Evolutionary conservation across 1,140 invertebrate species (phyloP).

Genomic region (Penaeus vannamei): DNA sequence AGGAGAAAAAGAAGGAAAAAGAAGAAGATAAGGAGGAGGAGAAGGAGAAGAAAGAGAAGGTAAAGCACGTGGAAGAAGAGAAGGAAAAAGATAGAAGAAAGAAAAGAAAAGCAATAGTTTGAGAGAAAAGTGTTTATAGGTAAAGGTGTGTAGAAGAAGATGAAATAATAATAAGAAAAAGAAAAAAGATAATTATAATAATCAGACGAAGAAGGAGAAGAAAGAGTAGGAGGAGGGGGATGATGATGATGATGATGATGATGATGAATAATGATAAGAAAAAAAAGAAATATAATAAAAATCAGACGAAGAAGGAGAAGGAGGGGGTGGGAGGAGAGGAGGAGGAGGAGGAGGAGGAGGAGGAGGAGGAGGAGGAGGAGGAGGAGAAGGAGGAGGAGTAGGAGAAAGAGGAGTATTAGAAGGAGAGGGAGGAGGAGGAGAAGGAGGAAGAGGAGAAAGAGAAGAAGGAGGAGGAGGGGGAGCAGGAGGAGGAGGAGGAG

Average conservation of each 20-base stretch:
- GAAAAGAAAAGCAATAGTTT: neutral
- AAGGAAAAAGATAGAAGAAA: neutral
- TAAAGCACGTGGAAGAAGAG: neutral
- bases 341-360: neutral
- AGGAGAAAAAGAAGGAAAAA: too few relatives aligned
- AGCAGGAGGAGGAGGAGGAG: neutral
- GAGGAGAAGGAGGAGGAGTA: neutral
- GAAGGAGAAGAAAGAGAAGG: neutral
- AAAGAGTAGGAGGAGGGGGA: neutral
- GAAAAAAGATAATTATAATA: neutral
- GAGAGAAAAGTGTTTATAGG: neutral
- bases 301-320: too few relatives aligned
- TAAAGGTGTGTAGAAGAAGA: neutral
- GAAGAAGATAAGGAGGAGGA: neutral
- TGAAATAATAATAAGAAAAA: neutral
- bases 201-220: neutral
- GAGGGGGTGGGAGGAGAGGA: neutral
- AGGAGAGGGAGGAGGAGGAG: neutral
- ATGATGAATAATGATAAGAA: neutral
- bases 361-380: neutral
- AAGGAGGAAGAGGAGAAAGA: neutral
- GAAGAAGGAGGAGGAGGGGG: neutral
- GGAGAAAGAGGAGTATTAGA: neutral
- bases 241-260: neutral
- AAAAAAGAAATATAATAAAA: neutral